Percentiles rank a stretch among this genome's conserved stretches.
These are phyloP conservation scores for Heliconius nattereri DNA, from an alignment of 1,140 invertebrate genomes.

Conservation along the genomic window DNA sequence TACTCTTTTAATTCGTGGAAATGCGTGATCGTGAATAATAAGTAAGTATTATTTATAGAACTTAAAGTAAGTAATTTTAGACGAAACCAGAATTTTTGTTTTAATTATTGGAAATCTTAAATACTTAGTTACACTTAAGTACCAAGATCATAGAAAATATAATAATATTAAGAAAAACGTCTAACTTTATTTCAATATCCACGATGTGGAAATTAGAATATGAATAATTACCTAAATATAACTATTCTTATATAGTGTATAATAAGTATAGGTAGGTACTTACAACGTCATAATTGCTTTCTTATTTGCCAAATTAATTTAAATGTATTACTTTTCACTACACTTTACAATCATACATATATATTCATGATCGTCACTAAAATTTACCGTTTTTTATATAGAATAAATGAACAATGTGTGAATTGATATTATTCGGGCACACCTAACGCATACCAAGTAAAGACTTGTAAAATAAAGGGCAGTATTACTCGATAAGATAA, in stretches of 20 bases:
- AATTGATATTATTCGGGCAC: constrained; percentile 43
- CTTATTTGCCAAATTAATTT: background rate
- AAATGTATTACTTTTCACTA: background rate
- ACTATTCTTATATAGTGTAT: background rate
- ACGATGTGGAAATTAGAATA: too few relatives aligned
- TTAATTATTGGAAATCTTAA: background rate
- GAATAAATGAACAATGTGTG: background rate
- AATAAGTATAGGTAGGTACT: background rate
- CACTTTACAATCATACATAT: background rate
- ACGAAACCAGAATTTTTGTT: background rate
- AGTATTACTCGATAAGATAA: constrained; percentile 74
- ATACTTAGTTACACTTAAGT: too few relatives aligned
- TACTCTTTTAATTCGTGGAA: too few relatives aligned
- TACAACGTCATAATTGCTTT: background rate
- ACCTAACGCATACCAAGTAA: constrained; percentile 51
- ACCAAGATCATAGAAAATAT: too few relatives aligned
- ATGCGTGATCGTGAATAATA: too few relatives aligned
- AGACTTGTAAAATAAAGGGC: constrained; percentile 71
- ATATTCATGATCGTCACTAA: background rate
- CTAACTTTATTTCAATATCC: too few relatives aligned
- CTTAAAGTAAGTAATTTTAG: too few relatives aligned
- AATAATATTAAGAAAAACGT: too few relatives aligned
- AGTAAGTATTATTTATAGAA: too few relatives aligned
- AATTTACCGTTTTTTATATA: background rate
- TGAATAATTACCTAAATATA: too few relatives aligned